A percentile compares a stretch with the other conserved stretches of the same genome.
Conservation (phyloP, 2,113 vertebrate species). For the Stegastes partitus region DNA sequence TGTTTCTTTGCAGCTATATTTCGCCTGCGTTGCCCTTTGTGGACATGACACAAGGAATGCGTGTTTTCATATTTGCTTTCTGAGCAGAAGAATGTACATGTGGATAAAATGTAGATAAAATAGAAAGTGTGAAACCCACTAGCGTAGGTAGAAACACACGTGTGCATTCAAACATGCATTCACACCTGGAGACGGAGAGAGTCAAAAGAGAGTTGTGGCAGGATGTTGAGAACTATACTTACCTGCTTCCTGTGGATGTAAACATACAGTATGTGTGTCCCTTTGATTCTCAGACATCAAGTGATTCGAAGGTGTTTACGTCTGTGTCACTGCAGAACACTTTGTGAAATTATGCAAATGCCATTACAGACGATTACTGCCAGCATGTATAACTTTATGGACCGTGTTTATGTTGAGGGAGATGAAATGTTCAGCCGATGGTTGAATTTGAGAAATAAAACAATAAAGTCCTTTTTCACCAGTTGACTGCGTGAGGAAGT, state of each 20-base stretch:
- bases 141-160: not conserved
- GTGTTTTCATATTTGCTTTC: not conserved
- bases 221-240: constrained; percentile 71
- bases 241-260: constrained; percentile 70
- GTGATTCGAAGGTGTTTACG: constrained; percentile 7
- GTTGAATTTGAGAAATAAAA: not conserved
- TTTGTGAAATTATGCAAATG: constrained; percentile 4
- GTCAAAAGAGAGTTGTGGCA: constrained; percentile 52
- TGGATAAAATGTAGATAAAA: not conserved
- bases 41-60: too few relatives aligned
- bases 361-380: not conserved
- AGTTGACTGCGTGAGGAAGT: not conserved
- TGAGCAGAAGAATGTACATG: not conserved
- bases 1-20: too few relatives aligned
- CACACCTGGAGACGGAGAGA: constrained; percentile 51
- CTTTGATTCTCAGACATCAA: constrained; percentile 54
- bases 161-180: constrained; percentile 18
- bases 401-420: too few relatives aligned
- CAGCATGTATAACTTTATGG: too few relatives aligned
- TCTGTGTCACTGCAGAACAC: constrained; percentile 15
- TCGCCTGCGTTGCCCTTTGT: too few relatives aligned
- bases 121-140: not conserved
- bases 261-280: constrained; percentile 33
- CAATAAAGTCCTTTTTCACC: not conserved
- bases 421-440: not conserved